Base-by-base conservation (phyloP, 2,113 vertebrate genomes). In the Halichoerus grypus region DNA sequence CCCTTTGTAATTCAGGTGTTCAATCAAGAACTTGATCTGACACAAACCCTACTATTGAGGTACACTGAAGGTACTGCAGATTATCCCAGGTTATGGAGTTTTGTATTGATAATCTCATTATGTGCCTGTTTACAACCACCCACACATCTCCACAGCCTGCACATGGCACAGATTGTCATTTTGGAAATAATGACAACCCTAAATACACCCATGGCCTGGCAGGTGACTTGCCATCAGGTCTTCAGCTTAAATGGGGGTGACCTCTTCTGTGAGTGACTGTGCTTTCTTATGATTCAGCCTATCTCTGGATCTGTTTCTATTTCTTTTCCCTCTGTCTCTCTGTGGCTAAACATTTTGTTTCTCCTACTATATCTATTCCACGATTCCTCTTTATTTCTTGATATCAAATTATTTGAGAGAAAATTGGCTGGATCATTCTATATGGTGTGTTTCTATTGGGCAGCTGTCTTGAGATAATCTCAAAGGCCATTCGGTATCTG, bases 131-230 rank as follows among this genome's bases (percentile, higher is more conserved):
- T 42, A 42, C 0, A 79, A 4, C 0, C 53, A 33, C 9, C 14
- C 55, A 31, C 7, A 53, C 1, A 42, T 1, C 3, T 8, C 18
- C 5, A 7, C 1, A 77, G 16, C 5, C 28, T 42, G 7, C 5
- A 28, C 13, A 12, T 10, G 21, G 26, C 86, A 42, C 72, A 67
- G 55, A 80, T 8, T 33, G 16, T 53, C 7, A 51, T 67, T 67
- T 46, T 39, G 22, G 14, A 84, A 46, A 94, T 24, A 69, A 57
- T 22, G n/a, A 12, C 16, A 84, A 0, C 7, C 28, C 15, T 46
- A 12, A 18, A 31, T 18, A 81, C 0, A 42, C 5, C 11, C n/a
- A 6, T 16, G 39, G 16, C 1, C 12, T 61, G 22, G 26, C 89
- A 81, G 36, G n/a, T 65, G 12, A 14, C 12, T 59, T 11, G 12